Base-by-base conservation (phyloP, 1,140 invertebrate genomes). In the Archivesica marissinica region DNA sequence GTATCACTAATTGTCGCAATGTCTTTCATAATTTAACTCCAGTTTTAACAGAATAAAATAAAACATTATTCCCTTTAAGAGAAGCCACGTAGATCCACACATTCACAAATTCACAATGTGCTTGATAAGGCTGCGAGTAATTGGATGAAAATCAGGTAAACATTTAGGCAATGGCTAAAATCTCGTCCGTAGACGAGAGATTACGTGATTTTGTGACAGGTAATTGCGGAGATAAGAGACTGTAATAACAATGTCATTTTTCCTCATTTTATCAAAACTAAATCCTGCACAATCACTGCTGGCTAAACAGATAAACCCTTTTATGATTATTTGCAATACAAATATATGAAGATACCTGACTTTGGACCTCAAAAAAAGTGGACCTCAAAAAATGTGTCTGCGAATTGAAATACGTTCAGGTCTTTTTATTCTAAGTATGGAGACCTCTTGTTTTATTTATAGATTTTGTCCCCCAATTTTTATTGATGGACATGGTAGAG, bases 191-290 rank as follows among this genome's bases (percentile, higher is more conserved):
- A 20, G 56, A 33, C 80, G 68, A 59, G 80, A 75, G 23, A 56
- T 75, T 56, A 83, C 80, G 68, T 75, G 80, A 44, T 75, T 59
- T 75, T 33, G 70, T 75, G 80, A 83, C 80, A 74, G 80, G 80
- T 83, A 83, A 83, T 75, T 72, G 80, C 52, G 35, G 25, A 72
- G 80, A 83, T 83, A 83, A 83, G 80, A 70, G 52, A 23, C 30
- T 28, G 66, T 64, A 83, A 83, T 83, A 83, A 83, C 80, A 83
- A 83, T 74, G 80, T 83, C 68, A 83, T 83, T 83, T 83, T 83
- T 72, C 47, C 30, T 83, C 80, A 44, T 83, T 83, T 83, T 83
- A 83, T 83, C 80, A 83, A 75, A 64, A 83, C 80, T 83, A 83
- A 83, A 83, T 74, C 80, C 80, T 47, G 50, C 9, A 47, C 66